Evolutionary conservation across 2,797 vertebrate genomes (phyloP), one percentile per base, ranked within the genome.

Genomic region (Amblyraja radiata): DNA sequence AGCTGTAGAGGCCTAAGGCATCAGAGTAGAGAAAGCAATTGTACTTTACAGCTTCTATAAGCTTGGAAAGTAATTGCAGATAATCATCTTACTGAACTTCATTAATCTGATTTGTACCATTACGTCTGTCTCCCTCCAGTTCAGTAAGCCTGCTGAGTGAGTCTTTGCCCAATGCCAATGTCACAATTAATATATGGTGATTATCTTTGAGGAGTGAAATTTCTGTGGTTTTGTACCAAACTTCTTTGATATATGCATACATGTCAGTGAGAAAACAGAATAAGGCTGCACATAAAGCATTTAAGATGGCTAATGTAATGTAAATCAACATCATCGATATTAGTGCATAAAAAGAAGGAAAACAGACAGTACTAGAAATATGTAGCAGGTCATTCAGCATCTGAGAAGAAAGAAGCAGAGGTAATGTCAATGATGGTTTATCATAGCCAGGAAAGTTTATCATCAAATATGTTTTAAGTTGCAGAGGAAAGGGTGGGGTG

Each of bases 101-200:
- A 88, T 68, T 68, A 88, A 88, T 88, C n/a, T 88, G 63, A 68
- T 68, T 88, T n/a, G 28, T 88, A 68, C n/a, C 63, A 88, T 88
- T 88, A 68, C 68, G 84, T 88, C 84, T 88, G n/a, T 18, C 65
- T 88, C 65, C 63, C 84, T 88, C 63, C 63, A 21, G 61, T 68
- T 88, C 61, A 88, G n/a, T 68, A n/a, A 18, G 7, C 84, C 18
- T 88, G 84, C 28, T 68, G 84, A 68, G 63, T 36, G 84, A 36
- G 63, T 63, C 16, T 32, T 8, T 36, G n/a, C 32, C 63, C 84
- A 10, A 7, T 88, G 68, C 6, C n/a, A 36, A 18, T 68, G n/a
- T 8, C 84, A 68, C 32, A 88, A 88, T 88, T 88, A 68, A 68
- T 16, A 68, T 18, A 36, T 18, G 58, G 63, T 4, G 8, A 63